phyloP scores from a whole-genome alignment of 2,113 vertebrate species.

The Spilogale gracilis region DNA sequence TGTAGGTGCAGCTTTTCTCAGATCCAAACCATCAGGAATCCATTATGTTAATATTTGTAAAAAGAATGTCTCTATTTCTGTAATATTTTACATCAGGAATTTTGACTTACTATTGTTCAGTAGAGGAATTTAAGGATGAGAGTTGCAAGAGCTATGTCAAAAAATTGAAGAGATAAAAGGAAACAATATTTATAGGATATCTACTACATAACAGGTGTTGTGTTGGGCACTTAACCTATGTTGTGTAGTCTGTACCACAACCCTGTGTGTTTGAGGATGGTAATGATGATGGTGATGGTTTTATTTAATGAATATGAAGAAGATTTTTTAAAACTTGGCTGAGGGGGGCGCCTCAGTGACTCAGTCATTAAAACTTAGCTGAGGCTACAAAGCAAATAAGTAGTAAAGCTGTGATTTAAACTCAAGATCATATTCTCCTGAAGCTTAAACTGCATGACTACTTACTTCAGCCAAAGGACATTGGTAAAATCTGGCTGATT shows the following conservation, averaged over 20 bases:
- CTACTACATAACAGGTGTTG: neutral
- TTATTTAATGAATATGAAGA: conserved; percentile 3
- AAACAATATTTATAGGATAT: neutral
- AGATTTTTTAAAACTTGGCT: neutral
- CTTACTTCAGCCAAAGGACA: neutral
- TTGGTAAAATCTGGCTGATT: neutral
- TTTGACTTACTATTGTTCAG: conserved; percentile 30
- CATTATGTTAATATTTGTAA: neutral
- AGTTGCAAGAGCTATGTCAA: neutral
- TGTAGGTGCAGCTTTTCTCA: neutral
- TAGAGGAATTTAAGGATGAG: conserved; percentile 18
- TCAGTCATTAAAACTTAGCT: neutral
- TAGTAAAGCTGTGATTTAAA: neutral
- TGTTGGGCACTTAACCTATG: neutral
- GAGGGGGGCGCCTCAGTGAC: neutral
- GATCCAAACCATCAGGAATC: neutral
- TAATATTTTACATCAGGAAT: conserved; percentile 12
- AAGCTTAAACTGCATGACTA: neutral
- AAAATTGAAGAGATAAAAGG: neutral
- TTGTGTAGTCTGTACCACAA: neutral
- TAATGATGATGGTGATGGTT: neutral
- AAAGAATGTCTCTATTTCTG: neutral
- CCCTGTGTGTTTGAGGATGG: neutral
- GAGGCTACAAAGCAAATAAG: neutral
- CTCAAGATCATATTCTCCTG: neutral